Evolutionary conservation across 2,797 vertebrate genomes (phyloP), one percentile per base, ranked within the genome.

Genomic region (Florisuga fusca): DNA sequence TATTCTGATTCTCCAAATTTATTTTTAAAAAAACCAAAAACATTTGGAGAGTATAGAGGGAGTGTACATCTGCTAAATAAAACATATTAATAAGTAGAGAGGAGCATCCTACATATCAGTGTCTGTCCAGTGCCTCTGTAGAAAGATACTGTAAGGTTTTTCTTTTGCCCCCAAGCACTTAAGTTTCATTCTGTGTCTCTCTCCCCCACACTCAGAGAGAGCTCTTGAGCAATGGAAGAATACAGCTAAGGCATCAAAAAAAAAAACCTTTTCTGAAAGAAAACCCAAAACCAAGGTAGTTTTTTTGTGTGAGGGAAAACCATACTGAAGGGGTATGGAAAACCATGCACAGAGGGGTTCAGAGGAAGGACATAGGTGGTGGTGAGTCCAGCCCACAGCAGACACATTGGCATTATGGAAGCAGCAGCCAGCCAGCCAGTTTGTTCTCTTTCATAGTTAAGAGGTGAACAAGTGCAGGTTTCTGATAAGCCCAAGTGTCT

Each of bases 41-140:
- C 95, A 96, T 95, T 96, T 95, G 97, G 95, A 93, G 33, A 97
- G 51, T 95, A 90, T 91, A 88, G 95, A 96, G 85, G 45, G 86
- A 97, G 43, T 96, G 96, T 97, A 95, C 95, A 97, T 76, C 84
- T 90, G 58, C 77, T 67, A 85, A 96, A 74, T 55, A 77, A 96
- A 97, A 96, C 95, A 97, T 87, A 84, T 25, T 51, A 64, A 85
- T 76, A 53, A 94, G 78, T 17, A 72, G 90, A 93, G 85, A 87
- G 34, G 55, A 85, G 80, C 72, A 45, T 78, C 43, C 48, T 61
- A 19, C 61, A 93, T 72, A 63, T 68, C 57, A 93, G 59, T 50
- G n/a, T 45, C 48, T 94, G 38, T 41, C 16, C 89, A 22, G 51
- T 89, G 77, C 22, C 26, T 67, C 7, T 67, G 43, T 71, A 67